Percentiles rank a stretch among this genome's conserved stretches.
phyloP scores from a whole-genome alignment of 2,888 invertebrate species.

The Parelbella ahira region DNA sequence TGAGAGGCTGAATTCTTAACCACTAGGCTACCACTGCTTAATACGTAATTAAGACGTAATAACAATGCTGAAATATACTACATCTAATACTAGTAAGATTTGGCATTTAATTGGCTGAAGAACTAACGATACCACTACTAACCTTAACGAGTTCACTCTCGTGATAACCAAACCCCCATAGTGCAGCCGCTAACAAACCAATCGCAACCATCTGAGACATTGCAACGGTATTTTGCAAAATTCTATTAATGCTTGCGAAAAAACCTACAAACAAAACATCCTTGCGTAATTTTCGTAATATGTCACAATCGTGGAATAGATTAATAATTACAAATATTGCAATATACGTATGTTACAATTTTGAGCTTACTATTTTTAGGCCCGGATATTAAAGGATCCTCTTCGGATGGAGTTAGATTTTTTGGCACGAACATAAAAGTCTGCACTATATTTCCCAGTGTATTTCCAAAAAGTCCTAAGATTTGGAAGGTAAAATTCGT shows the following conservation, averaged over 20 bases:
- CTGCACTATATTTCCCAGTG: not conserved
- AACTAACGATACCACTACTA: no score
- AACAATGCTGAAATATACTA: no score
- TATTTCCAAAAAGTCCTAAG: not conserved
- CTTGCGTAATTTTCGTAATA: not conserved
- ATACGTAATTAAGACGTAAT: no score
- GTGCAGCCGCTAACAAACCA: slow-evolving; percentile 8
- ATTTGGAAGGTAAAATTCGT: not conserved
- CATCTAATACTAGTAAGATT: no score
- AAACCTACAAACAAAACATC: slow-evolving; percentile 4
- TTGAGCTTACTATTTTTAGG: no score
- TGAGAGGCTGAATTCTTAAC: no score
- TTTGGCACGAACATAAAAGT: slow-evolving; percentile 2
- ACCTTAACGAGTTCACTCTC: slow-evolving; percentile 10
- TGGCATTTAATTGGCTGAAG: no score
- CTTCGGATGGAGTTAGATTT: not conserved
- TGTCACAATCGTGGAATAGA: no score
- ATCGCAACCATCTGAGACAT: slow-evolving; percentile 7
- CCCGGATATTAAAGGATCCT: no score
- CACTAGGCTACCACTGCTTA: no score
- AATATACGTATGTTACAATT: no score
- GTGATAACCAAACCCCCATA: slow-evolving; percentile 13
- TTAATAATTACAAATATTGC: no score
- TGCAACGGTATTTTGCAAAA: not conserved
- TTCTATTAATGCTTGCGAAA: not conserved